Conservation (phyloP, 2,888 invertebrate genomes). For the Eucriotettix oculatus region DNA sequence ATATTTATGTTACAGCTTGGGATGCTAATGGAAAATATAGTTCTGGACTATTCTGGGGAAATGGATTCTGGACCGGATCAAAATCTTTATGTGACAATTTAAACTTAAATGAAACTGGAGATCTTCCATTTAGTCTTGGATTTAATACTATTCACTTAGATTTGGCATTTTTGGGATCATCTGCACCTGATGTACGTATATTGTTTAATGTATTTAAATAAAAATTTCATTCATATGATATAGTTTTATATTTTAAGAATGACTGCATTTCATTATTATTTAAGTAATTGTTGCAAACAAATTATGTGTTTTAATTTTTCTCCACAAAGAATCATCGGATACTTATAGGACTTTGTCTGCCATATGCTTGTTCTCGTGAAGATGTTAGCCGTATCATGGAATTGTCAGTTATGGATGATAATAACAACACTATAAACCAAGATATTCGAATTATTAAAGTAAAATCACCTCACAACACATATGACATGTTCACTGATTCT, state of each 20-base stretch:
- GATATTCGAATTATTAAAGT: neutral
- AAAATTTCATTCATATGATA: too few species aligned
- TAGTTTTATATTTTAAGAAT: neutral
- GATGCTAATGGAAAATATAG: conserved; percentile 26
- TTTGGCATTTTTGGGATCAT: neutral
- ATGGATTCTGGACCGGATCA: conserved; percentile 25
- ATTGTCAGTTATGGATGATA: neutral
- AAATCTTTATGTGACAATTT: conserved; percentile 24
- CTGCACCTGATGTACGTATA: neutral
- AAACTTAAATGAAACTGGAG: conserved; percentile 14
- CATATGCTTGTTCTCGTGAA: neutral
- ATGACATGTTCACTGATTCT: neutral
- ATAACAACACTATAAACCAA: neutral
- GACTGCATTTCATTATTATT: neutral
- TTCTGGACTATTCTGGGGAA: conserved; percentile 27
- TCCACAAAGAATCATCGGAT: neutral
- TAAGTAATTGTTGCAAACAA: neutral
- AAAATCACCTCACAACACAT: neutral
- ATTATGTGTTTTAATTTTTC: neutral
- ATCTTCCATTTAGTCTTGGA: neutral
- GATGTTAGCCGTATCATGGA: neutral
- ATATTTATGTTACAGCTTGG: conserved; percentile 19
- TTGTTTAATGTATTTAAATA: neutral
- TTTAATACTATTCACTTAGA: neutral
- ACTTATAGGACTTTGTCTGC: neutral